Evolutionary conservation across 2,797 vertebrate genomes (phyloP), one percentile per base, ranked within the genome.

Genomic region (Parambassis ranga): DNA sequence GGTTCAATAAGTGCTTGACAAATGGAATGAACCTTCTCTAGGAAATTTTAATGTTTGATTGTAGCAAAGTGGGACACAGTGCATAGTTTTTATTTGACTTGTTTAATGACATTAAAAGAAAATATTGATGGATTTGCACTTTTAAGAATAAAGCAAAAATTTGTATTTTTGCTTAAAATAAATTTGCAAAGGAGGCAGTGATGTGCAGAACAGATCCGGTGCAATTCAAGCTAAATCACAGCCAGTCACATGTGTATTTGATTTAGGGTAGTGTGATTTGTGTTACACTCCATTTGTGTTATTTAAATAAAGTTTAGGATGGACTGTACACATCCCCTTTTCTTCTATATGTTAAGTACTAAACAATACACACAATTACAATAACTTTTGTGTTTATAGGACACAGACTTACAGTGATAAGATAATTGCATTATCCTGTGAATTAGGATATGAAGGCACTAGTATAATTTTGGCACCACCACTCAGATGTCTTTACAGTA

Each of bases 361-460:
- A 31, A 50, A 42, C 36, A 44, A 33, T 27, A 41, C 14, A 46
- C 11, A 16, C 2, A 47, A 27, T 35, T 27, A 15, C 7, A 46
- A 8, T n/a, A 23, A 5, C 28, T 30, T 16, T 10, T 53, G n/a
- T 35, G 60, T 46, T 26, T 24, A 13, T 8, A 33, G 37, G 24
- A 63, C 26, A 33, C 43, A 49, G 35, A 42, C n/a, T 35, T 28
- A 28, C 30, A 11, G 28, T 15, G n/a, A 76, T 64, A 53, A 58
- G 39, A 53, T 53, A 16, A 59, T 35, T 52, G 16, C 32, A 30
- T 76, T 39, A 18, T 37, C 31, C 13, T 32, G 35, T 53, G 36
- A 73, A 69, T 73, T 68, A 55, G 38, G 57, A 71, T 63, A 69
- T 65, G 2, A 69, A 70, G 39, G 38, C 43, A 10, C n/a, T 56